phyloP scores from a whole-genome alignment of 30 jellyfish, hydroid and myxozoan genomes.

The Cassiopea andromeda region DNA sequence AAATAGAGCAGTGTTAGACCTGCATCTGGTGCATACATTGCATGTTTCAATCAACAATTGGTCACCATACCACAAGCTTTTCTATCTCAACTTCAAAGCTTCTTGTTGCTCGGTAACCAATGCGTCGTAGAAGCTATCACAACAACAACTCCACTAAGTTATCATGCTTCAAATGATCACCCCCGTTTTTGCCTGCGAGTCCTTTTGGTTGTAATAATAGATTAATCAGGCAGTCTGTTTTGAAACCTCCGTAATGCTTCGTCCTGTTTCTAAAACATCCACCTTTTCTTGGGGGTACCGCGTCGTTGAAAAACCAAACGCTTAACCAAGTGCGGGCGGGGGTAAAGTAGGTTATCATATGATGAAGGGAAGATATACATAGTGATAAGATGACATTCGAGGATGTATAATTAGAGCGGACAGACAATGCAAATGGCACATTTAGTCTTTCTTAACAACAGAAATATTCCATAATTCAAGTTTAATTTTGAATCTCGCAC shows the following conservation, averaged over 20 bases:
- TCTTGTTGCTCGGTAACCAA: slow-evolving; percentile 4
- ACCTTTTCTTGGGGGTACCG: neutral
- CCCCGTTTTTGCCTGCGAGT: neutral
- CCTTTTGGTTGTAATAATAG: neutral
- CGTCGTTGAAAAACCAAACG: neutral
- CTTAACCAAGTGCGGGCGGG: neutral
- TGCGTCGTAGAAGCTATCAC: neutral
- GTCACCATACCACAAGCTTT: neutral
- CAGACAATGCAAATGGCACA: slow-evolving; percentile 55
- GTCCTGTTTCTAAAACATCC: neutral
- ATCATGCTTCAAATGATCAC: neutral
- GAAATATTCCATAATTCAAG: neutral
- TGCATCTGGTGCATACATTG: too few species aligned
- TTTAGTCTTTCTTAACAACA: slow-evolving; percentile 21
- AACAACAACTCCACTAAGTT: neutral
- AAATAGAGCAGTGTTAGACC: too few species aligned
- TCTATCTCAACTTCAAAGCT: neutral
- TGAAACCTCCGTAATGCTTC: neutral
- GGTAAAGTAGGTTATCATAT: neutral
- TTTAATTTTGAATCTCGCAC: slow-evolving; percentile 5
- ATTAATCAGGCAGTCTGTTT: neutral
- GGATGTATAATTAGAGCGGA: slow-evolving; percentile 13
- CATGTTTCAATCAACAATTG: too few species aligned
- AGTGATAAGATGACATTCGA: neutral
- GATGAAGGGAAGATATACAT: neutral